phyloP scores from a whole-genome alignment of 2,797 vertebrate species.

The Acanthiza pusilla region DNA sequence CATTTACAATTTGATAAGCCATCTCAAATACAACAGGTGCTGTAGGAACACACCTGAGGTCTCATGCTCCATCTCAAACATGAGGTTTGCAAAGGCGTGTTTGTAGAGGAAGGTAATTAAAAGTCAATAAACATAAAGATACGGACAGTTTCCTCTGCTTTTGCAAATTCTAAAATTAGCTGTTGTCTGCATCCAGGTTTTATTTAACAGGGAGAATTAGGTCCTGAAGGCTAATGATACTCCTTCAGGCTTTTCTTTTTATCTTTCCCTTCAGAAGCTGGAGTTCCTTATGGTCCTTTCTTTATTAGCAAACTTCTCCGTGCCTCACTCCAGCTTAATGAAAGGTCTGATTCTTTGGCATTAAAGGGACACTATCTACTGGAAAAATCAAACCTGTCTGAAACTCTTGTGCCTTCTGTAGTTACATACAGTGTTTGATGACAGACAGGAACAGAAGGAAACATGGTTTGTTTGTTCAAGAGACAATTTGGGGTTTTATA shows the following conservation, averaged over 20 bases:
- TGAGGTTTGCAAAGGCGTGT: fast-evolving
- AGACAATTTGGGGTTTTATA: not conserved
- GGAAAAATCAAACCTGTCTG: not conserved
- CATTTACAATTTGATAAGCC: not conserved
- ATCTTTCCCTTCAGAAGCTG: not conserved
- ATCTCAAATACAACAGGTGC: not conserved
- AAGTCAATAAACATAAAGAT: not conserved
- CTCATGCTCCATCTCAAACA: not conserved
- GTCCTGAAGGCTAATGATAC: not conserved
- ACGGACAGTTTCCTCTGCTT: not conserved
- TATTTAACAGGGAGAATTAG: not conserved
- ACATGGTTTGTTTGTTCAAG: not conserved
- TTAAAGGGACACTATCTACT: not conserved
- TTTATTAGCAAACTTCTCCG: not conserved
- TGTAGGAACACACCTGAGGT: not conserved
- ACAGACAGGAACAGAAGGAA: not conserved
- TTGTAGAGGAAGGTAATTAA: not conserved
- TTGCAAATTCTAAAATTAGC: not conserved
- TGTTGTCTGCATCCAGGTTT: not conserved
- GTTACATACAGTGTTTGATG: not conserved
- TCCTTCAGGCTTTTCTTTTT: not conserved
- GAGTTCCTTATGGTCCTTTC: not conserved
- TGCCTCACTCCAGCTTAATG: not conserved
- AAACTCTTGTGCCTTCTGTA: not conserved
- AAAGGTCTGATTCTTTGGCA: not conserved